A percentile compares a stretch with the other conserved stretches of the same genome.
These are phyloP conservation scores for Augochlora pura DNA, from an alignment of 1,140 invertebrate species.

Conservation along the genomic window DNA sequence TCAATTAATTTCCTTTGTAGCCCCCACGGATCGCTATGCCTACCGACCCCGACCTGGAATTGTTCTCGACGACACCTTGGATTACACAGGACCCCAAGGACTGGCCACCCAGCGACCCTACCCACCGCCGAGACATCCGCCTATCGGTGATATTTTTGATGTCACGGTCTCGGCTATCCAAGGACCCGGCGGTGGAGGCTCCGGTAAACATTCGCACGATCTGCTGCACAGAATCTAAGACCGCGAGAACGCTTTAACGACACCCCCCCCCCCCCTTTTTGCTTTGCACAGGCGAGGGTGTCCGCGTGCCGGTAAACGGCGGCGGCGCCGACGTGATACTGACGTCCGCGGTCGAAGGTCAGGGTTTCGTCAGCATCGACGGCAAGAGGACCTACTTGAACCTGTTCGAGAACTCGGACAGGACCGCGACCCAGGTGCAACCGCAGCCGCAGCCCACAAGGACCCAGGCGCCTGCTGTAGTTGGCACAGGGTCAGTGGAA, in stretches of 20 bases:
- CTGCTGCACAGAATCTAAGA: not conserved
- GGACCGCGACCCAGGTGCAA: conserved; percentile 58
- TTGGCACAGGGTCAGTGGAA: conserved; percentile 80
- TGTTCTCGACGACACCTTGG: conserved; percentile 87
- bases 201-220: conserved; percentile 56
- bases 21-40: conserved; percentile 66
- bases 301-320: conserved; percentile 76
- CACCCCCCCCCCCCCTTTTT: not conserved
- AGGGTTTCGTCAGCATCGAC: conserved; percentile 95
- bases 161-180: conserved; percentile 93
- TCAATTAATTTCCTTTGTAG: conserved; percentile 48
- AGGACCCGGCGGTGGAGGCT: conserved; percentile 86
- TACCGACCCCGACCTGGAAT: conserved; percentile 90
- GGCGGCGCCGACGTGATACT: conserved; percentile 85
- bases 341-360: conserved; percentile 87
- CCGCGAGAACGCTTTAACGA: not conserved
- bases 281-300: conserved; percentile 60
- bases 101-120: conserved; percentile 76
- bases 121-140: conserved; percentile 75
- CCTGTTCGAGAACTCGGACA: conserved; percentile 84
- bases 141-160: conserved; percentile 90
- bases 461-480: conserved; percentile 65
- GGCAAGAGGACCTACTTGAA: conserved; percentile 94
- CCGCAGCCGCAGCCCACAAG: conserved; percentile 72
- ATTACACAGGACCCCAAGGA: conserved; percentile 74